phyloP scores from a whole-genome alignment of 1,140 invertebrate species.

The Neotoxoptera formosana region DNA sequence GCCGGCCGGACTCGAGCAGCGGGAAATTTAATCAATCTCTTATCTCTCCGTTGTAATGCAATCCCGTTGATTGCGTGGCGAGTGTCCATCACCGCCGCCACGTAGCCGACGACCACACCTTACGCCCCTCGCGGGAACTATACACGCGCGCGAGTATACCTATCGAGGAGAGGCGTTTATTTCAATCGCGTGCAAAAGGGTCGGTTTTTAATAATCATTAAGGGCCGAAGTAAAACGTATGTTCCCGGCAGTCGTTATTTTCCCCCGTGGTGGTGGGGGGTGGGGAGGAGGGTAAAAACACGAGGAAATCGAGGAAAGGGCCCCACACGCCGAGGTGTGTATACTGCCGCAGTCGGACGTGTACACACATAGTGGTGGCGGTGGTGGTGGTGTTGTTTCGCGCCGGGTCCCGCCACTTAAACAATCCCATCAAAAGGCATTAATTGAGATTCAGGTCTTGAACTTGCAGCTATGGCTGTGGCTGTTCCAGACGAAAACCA shows the following conservation, averaged over 20 bases:
- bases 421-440: constrained; percentile 56
- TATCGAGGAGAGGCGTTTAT: constrained; percentile 50
- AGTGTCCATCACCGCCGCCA: neutral
- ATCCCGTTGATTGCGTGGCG: constrained; percentile 49
- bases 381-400: constrained; percentile 31
- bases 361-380: neutral
- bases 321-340: neutral
- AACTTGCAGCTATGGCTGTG: neutral
- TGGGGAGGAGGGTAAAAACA: neutral
- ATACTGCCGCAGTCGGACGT: neutral
- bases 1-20: neutral
- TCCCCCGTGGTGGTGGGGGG: too few species aligned
- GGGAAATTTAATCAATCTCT: constrained; percentile 56
- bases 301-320: neutral
- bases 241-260: constrained; percentile 48
- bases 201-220: constrained; percentile 58
- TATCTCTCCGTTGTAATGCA: constrained; percentile 53
- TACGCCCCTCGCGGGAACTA: neutral
- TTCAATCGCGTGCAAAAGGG: constrained; percentile 58
- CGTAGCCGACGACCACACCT: neutral
- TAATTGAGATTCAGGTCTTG: constrained; percentile 57
- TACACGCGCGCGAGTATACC: too few species aligned
- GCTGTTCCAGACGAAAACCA: constrained; percentile 11
- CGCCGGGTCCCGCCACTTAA: constrained; percentile 20
- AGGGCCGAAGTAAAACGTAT: constrained; percentile 25